Percentiles rank a stretch among this genome's conserved stretches.
Conservation (phyloP, 2,888 invertebrate genomes). For the Tiliacea citrago region DNA sequence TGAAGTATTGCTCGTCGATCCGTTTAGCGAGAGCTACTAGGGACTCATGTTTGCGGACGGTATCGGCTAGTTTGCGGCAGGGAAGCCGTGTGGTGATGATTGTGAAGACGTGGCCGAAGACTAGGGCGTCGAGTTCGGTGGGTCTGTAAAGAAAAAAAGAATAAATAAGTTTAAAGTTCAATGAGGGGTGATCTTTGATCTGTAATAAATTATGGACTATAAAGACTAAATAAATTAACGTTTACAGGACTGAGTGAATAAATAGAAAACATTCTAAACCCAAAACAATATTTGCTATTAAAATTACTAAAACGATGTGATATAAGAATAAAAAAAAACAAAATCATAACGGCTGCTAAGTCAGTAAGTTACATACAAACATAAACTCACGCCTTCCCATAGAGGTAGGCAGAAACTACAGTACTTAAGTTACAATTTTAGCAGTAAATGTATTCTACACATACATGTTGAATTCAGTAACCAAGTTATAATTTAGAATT, state of each 20-base stretch:
- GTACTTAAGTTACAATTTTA: not conserved
- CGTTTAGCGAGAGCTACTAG: conserved; percentile 95
- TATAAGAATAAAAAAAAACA: not conserved
- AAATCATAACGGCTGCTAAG: not conserved
- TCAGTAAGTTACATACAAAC: not conserved
- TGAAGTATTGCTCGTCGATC: conserved; percentile 96
- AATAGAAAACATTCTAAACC: not conserved
- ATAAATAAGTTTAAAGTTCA: not conserved
- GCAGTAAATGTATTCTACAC: not conserved
- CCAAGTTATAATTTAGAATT: too few species aligned
- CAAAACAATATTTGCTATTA: not conserved
- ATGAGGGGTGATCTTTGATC: not conserved
- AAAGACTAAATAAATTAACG: too few species aligned
- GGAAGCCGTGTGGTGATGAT: conserved; percentile 97
- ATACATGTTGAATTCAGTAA: not conserved
- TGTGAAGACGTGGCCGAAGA: conserved; percentile 99
- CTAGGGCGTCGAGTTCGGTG: conserved; percentile 98
- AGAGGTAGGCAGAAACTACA: not conserved
- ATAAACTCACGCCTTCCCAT: not conserved
- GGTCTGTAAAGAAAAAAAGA: conserved; percentile 91
- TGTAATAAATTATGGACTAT: not conserved
- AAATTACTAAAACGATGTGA: not conserved
- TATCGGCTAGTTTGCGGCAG: conserved; percentile 94
- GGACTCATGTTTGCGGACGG: conserved; percentile 94
- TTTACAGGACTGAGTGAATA: not conserved